Evolutionary conservation across 35 echinoderm and acorn worm genomes (phyloP).

Genomic region (Nesometra sesokonis): DNA sequence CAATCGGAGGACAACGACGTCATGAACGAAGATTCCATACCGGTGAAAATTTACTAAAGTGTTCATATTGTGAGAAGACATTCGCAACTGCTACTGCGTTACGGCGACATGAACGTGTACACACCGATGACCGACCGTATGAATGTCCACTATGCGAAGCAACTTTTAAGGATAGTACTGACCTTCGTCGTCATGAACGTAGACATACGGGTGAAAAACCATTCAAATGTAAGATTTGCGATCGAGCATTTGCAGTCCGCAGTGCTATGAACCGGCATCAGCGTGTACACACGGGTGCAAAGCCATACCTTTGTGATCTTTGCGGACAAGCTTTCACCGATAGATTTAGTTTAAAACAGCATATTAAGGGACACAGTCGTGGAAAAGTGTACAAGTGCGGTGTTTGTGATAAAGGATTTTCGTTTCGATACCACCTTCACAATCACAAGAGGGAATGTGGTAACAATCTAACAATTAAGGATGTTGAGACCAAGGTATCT

Average conservation of each 20-base stretch:
- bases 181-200: neutral
- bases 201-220: slow-evolving; percentile 30
- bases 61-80: slow-evolving; percentile 2
- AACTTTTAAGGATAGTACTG: neutral
- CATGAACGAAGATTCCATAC: slow-evolving; percentile 20
- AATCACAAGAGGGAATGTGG: neutral
- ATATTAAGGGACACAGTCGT: neutral
- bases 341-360: neutral
- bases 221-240: slow-evolving; percentile 16
- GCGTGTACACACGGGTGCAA: slow-evolving; percentile 18
- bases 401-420: neutral
- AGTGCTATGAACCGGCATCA: slow-evolving; percentile 15
- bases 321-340: slow-evolving; percentile 22
- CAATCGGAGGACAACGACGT: neutral
- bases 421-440: neutral
- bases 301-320: slow-evolving; percentile 30
- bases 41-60: neutral
- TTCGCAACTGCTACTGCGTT: neutral
- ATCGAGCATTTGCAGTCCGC: neutral
- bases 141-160: slow-evolving; percentile 5
- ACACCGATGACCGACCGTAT: slow-evolving; percentile 3
- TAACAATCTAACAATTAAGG: neutral
- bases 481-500: neutral
- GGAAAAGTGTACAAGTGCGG: neutral
- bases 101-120: neutral